A percentile compares a stretch with the other conserved stretches of the same genome.
Evolutionary conservation across 2,113 vertebrate genomes (phyloP).

Genomic region (Hiodon tergisus): DNA sequence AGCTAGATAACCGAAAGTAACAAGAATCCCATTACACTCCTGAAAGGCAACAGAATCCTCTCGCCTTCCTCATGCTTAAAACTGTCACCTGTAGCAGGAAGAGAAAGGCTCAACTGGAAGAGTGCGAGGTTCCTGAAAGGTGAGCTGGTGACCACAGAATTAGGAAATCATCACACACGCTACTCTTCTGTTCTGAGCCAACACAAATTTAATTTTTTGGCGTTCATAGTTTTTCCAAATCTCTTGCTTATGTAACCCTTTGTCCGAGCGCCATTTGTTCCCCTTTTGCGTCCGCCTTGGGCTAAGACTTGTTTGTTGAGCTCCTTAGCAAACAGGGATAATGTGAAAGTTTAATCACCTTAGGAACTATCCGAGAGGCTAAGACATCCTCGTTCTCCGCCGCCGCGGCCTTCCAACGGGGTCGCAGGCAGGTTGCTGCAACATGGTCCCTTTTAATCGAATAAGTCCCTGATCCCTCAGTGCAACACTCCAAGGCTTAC

Average conservation of each 20-base stretch:
- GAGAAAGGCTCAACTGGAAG: not conserved
- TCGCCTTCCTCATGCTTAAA: not conserved
- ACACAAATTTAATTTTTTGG: not conserved
- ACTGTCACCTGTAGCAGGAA: constrained; percentile 6
- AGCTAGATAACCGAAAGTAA: constrained; percentile 90
- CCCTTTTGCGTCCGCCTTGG: not conserved
- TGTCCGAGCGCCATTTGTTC: no score
- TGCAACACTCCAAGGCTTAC: constrained; percentile 53
- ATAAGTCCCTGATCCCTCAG: constrained; percentile 54
- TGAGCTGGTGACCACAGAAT: not conserved
- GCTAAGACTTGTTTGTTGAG: not conserved
- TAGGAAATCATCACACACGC: not conserved
- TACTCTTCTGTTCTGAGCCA: not conserved
- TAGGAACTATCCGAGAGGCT: not conserved
- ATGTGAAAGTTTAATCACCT: not conserved
- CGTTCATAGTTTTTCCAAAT: no score
- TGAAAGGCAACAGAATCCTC: constrained; percentile 54
- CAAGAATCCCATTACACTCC: constrained; percentile 98
- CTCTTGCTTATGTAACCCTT: no score
- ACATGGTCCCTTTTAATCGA: constrained; percentile 63
- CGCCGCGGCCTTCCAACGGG: constrained; percentile 23
- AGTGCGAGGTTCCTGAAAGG: constrained; percentile 1
- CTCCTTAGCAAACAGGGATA: not conserved
- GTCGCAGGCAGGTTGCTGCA: constrained; percentile 43
- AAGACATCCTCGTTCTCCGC: constrained; percentile 19